Base-by-base conservation (phyloP, 2,888 invertebrate species). In the Latheticus oryzae region DNA sequence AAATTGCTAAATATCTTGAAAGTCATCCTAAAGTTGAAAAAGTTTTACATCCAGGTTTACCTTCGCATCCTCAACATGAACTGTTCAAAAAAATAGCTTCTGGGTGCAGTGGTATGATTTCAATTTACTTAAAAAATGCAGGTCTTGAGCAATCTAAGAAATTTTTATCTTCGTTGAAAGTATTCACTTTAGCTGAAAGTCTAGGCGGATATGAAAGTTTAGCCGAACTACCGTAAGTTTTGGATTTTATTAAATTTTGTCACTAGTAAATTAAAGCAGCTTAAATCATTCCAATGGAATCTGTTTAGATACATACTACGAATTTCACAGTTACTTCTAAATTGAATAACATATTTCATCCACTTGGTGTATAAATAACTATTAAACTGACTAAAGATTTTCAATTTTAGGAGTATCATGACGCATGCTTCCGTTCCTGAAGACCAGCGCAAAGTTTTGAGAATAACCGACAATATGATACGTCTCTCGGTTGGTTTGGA, bases 121-220 rank as follows among this genome's bases (percentile, higher is more conserved):
- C 93, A 8, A 93, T 97, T 73, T 93, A 90, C 70, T 82, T 97
- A 13, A 88, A 88, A 69, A 95, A 95, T 0, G 24, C 19, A 2
- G 88, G 84, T 2, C 71, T 91, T 24, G 80, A 86, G 51, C 86
- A 93, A 66, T 87, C 93, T 0, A 82, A 82, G 52, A 87, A 82
- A 50, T 91, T 97, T 73, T 80, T 96, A 12, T 84, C 86, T 65
- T 77, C 86, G 3, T 79, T 96, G 17, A 89, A 93, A 80, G 68
- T 95, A 13, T 95, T 97, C 77, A 87, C 85, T 0, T 78, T 96
- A 43, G 97, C 97, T 2, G 97, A 97, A 76, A 97, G 96, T 73
- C 84, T 99, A 58, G 98, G 98, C 38, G 97, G 97, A 51, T 95
- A 90, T 72, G 97, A 98, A 76, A 95, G 95, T 74, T 84, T 98